Evolutionary conservation across 2,888 invertebrate species (phyloP).

Genomic region (Papilio protenor): DNA sequence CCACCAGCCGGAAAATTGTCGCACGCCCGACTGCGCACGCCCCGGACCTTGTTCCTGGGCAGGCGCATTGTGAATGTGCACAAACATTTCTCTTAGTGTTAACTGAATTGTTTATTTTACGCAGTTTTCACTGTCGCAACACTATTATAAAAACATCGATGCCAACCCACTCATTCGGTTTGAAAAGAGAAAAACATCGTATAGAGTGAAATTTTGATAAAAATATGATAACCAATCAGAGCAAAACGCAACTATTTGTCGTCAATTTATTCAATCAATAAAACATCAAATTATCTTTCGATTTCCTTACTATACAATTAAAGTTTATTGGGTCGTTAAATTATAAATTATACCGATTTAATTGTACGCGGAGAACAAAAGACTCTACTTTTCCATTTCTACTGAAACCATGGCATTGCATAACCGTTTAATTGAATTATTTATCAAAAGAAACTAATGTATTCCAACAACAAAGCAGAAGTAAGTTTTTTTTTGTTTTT

Average conservation of each 20-base stretch:
- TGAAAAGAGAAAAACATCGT: background rate
- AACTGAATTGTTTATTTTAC: background rate
- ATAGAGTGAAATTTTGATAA: background rate
- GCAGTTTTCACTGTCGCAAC: background rate
- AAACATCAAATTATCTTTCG: constrained; percentile 12
- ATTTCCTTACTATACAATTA: constrained; percentile 5
- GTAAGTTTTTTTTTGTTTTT: background rate
- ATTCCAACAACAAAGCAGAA: background rate
- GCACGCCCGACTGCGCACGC: constrained; percentile 58
- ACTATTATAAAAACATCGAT: background rate
- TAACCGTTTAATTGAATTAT: constrained; percentile 20
- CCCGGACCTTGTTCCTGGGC: constrained; percentile 66
- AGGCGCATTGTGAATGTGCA: constrained; percentile 58
- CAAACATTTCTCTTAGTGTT: constrained; percentile 29
- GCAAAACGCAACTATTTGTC: background rate
- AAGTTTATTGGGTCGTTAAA: constrained; percentile 16
- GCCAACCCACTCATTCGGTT: no score
- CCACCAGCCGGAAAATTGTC: constrained; percentile 70
- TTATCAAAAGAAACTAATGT: constrained; percentile 15
- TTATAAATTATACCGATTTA: constrained; percentile 10
- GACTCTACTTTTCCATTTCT: constrained; percentile 3
- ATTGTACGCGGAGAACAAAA: constrained; percentile 11
- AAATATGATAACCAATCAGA: background rate
- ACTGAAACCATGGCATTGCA: background rate
- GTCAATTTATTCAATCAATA: background rate